Evolutionary conservation across 2,797 vertebrate genomes (phyloP), one percentile per base, ranked within the genome.

Genomic region (Aphelocoma californica): DNA sequence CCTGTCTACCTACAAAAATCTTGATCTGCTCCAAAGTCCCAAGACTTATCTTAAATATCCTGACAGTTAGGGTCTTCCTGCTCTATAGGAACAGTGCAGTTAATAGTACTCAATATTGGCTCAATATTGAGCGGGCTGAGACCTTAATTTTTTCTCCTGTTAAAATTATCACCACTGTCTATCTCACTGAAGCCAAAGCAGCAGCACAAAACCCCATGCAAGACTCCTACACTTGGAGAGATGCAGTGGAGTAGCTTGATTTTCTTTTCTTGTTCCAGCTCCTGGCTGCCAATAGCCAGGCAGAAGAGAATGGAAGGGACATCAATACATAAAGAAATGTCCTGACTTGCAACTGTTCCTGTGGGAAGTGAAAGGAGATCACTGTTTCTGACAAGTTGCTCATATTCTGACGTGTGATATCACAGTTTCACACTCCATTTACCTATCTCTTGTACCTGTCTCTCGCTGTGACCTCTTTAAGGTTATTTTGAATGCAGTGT

Each of bases 371-470:
- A 6, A 77, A 19, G 42, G 57, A 29, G 15, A 54, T 78, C 53
- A 14, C 51, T 32, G 25, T 54, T 81, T 67, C 51, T 57, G 51
- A 58, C 34, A 86, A 56, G 51, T 12, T 72, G 42, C n/a, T 56
- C 14, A 12, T 18, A 69, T 20, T 40, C 40, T 45, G 53, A 25
- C 0, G 0, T 31, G 14, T 66, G 48, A 32, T 42, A n/a, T 67
- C 58, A 21, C 29, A 31, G 73, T 61, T 45, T 78, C 32, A 45
- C 57, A 61, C 12, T 36, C 26, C 21, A 7, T n/a, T 82, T 42
- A 24, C 28, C 29, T 38, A 21, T 61, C 54, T 75, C 50, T 18
- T 67, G 31, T 31, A 29, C 62, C 51, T 47, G 6, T 54, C 17
- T 17, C 56, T 65, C 38, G 6, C 72, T 56, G 26, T 32, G 47